Base-by-base conservation (phyloP, 2,888 invertebrate species). In the Zele albiditarsus region DNA sequence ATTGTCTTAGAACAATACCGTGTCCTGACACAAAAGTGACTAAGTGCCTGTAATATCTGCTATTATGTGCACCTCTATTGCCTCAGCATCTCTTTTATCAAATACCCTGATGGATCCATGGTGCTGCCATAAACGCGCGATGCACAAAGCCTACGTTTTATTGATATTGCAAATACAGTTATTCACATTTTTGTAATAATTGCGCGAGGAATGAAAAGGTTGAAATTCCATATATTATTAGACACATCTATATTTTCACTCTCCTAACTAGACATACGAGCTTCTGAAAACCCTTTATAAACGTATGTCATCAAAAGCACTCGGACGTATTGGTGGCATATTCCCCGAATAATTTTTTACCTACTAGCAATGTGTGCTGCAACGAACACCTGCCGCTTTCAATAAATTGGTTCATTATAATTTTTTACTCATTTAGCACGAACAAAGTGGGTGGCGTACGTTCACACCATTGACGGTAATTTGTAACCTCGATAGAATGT, bases 11-110 rank as follows among this genome's bases (percentile, higher is more conserved):
- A 79, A 87, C 87, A 87, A 87, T 87, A 81, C 82, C 80, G 82
- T 78, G 80, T 80, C 79, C 79, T 46, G 80, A 83, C 81, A 87
- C 87, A 87, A 87, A 87, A 87, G 87, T 87, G 86, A 87, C 87
- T 85, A 87, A 87, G 86, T 87, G 86, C 85, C 83, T 83, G 84
- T 86, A 85, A 87, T 86, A 86, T 85, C 82, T 74, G 81, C 83
- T 82, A 85, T 86, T 87, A 86, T 86, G 58, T 46, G 82, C 77
- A 80, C 80, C 82, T 79, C 80, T 78, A 78, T 80, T 79, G 78
- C 75, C 68, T 63, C 57, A 46, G 68, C 28, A 60, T 67, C 66
- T 60, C 65, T 68, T 75, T 31, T 60, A 71, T 72, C 74, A 38
- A 74, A 33, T 31, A 28, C 38, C 12, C n/a, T 25, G 12, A 8